Evolutionary conservation across 1,140 invertebrate species (phyloP).

Genomic region (Ooceraea biroi): DNA sequence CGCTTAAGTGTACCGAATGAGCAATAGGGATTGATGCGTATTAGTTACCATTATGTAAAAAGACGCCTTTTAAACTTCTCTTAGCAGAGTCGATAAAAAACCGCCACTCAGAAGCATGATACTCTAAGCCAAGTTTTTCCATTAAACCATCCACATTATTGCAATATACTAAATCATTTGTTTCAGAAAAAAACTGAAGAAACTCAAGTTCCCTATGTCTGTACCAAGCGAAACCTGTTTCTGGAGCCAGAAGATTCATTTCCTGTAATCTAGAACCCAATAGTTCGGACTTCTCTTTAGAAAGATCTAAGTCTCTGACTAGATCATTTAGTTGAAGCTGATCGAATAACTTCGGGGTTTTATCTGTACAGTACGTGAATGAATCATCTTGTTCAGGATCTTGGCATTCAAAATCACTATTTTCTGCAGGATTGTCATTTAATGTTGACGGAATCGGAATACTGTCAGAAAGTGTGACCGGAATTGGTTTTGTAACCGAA

Average conservation of each 20-base stretch:
- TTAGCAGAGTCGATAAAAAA: constrained; percentile 36
- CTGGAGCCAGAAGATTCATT: constrained; percentile 36
- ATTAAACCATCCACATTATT: constrained; percentile 66
- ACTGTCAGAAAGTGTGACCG: not conserved
- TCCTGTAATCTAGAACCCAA: constrained; percentile 71
- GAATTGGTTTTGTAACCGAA: constrained; percentile 13
- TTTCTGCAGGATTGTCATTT: not conserved
- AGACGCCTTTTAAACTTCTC: no score
- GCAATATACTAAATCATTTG: constrained; percentile 57
- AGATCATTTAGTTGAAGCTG: constrained; percentile 78
- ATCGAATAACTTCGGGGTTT: constrained; percentile 44
- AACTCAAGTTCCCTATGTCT: constrained; percentile 50
- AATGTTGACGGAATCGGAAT: not conserved
- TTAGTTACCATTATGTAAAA: constrained; percentile 37
- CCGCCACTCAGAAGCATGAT: constrained; percentile 45
- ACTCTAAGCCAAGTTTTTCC: constrained; percentile 61
- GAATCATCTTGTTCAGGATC: not conserved
- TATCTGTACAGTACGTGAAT: constrained; percentile 1
- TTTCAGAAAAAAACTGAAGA: constrained; percentile 65
- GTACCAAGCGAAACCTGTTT: constrained; percentile 64
- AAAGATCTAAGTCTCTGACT: constrained; percentile 70
- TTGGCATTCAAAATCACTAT: not conserved
- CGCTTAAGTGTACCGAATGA: constrained; percentile 29
- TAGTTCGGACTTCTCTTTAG: constrained; percentile 70
- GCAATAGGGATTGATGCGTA: constrained; percentile 30